Evolutionary conservation across 1,140 invertebrate genomes (phyloP).

Genomic region (Bactericera cockerelli): DNA sequence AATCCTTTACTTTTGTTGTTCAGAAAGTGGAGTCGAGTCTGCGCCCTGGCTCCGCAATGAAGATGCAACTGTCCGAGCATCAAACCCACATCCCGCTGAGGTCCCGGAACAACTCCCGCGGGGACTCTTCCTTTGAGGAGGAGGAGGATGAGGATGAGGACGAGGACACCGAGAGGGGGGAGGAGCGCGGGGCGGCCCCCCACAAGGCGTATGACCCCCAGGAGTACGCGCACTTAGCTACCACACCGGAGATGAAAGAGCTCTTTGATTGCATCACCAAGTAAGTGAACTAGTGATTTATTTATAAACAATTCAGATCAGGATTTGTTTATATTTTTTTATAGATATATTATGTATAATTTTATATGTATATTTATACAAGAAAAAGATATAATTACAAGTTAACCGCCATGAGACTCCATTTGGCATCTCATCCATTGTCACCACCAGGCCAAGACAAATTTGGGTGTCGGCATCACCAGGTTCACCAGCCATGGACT

Average conservation of each 20-base stretch:
- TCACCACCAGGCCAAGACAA: no score
- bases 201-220: conserved; percentile 11
- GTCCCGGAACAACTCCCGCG: conserved; percentile 23
- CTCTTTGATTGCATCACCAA: conserved; percentile 84
- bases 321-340: conserved; percentile 10
- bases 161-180: conserved; percentile 26
- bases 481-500: no score
- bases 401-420: no score
- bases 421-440: no score
- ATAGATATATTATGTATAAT: conserved; percentile 13
- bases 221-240: conserved; percentile 66
- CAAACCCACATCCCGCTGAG: not conserved
- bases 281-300: conserved; percentile 33
- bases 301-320: not conserved
- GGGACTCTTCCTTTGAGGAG: conserved; percentile 12
- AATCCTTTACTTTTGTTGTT: no score
- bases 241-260: conserved; percentile 75
- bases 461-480: no score
- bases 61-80: conserved; percentile 5
- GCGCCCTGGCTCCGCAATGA: not conserved
- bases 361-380: no score
- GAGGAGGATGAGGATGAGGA: conserved; percentile 30
- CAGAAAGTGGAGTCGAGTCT: conserved; percentile 1
- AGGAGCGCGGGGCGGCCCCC: not conserved
- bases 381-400: no score